Base-by-base conservation (phyloP, 2,888 invertebrate species). In the Vesta saturnalis region DNA sequence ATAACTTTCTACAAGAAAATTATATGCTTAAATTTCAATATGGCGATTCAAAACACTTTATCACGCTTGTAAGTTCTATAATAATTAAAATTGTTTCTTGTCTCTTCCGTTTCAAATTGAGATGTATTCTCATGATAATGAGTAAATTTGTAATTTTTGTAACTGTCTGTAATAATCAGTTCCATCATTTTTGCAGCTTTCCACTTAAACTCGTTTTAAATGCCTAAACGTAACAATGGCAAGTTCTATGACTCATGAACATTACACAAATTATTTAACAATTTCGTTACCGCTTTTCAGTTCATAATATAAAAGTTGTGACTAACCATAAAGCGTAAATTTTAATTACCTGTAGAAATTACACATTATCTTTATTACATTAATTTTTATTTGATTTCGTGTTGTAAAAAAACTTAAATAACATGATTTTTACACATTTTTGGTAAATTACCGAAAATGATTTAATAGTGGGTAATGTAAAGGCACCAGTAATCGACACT, bases 111-210 rank as follows among this genome's bases (percentile, higher is more conserved):
- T 47, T 64, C 23, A 68, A 60, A 55, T 46, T 22, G 54, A 64
- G 68, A 68, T 68, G 8, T 60, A 56, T 64, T 68, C 68, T 60
- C 64, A 60, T 64, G 68, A 68, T 68, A 68, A 68, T 22, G 39
- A 39, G 30, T 49, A 47, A 35, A 62, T 67, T 62, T 52, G 35
- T 47, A 30, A 46, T 59, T 64, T 64, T 64, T 60, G 56, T 68
- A 68, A 64, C 68, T 49, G 68, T 57, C 55, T 43, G 56, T 23
- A 19, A 64, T 56, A 68, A 68, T 68, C 60, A 60, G 68, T 68
- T 68, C 68, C 68, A 64, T 64, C 68, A 56, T 47, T 55, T 63
- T 63, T 58, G 16, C 63, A 39, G 47, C 52, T 67, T 67, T 67
- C 58, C 63, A 63, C 57, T 67, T 60, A 59, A 60, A 64, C 30